Conservation (phyloP, 2,797 vertebrate genomes). For the Falco columbarius region DNA sequence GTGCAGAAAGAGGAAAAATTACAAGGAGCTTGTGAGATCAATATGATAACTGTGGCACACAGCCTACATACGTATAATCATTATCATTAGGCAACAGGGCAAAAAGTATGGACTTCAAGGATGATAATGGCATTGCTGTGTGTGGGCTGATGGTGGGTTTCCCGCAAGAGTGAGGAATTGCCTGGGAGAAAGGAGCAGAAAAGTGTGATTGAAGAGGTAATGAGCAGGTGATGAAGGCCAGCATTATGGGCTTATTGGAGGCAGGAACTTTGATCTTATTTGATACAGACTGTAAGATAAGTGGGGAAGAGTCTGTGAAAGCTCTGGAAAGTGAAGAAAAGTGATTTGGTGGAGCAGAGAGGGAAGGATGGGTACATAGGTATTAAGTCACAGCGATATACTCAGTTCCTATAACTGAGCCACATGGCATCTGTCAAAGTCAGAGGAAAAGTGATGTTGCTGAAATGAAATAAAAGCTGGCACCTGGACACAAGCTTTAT, state of each 20-base stretch:
- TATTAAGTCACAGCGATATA: neutral
- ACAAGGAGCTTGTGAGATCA: neutral
- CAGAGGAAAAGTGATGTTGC: neutral
- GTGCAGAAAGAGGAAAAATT: neutral
- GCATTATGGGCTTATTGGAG: conserved; percentile 13
- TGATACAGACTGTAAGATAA: neutral
- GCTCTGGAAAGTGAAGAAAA: neutral
- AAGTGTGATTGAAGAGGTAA: conserved; percentile 17
- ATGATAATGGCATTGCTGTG: neutral
- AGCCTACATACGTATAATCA: neutral
- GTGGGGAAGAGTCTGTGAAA: neutral
- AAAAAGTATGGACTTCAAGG: neutral
- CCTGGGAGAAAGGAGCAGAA: conserved; percentile 9
- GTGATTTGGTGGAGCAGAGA: neutral
- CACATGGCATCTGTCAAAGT: neutral
- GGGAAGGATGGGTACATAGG: neutral
- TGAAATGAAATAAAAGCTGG: conserved; percentile 9
- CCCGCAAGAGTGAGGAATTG: neutral
- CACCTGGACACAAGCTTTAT: neutral
- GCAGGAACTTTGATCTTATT: conserved; percentile 7
- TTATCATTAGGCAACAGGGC: neutral
- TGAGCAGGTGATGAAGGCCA: conserved; percentile 26
- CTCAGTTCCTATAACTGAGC: neutral
- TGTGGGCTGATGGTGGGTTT: neutral
- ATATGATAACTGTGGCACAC: rapidly evolving